Evolutionary conservation across 2,888 invertebrate genomes (phyloP).

Genomic region (Trimorus sp.): DNA sequence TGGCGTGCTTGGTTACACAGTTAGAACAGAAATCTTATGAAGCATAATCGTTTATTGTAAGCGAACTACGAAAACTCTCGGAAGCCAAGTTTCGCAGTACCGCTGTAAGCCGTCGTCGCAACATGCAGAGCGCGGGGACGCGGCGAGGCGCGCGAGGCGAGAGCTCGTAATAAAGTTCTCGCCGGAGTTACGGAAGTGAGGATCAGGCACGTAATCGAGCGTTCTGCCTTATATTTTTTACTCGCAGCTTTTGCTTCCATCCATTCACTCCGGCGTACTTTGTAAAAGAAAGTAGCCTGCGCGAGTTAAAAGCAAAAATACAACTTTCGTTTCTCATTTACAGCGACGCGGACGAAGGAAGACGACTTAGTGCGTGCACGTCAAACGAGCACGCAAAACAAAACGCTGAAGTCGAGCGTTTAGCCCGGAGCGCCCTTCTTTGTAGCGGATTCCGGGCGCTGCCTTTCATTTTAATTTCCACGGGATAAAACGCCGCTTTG

Average conservation of each 20-base stretch:
- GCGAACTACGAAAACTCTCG: slow-evolving; percentile 63
- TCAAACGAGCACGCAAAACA: slow-evolving; percentile 59
- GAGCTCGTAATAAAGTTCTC: slow-evolving; percentile 74
- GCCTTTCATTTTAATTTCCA: slow-evolving; percentile 56
- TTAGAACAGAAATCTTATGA: slow-evolving; percentile 62
- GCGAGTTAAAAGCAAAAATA: slow-evolving; percentile 65
- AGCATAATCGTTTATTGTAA: slow-evolving; percentile 65
- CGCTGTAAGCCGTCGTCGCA: slow-evolving; percentile 59
- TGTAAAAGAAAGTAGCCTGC: slow-evolving; percentile 59
- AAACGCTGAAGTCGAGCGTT: slow-evolving; percentile 48
- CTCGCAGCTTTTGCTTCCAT: slow-evolving; percentile 57
- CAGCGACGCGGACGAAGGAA: slow-evolving; percentile 64
- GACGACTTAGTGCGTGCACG: slow-evolving; percentile 67
- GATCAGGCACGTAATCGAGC: slow-evolving; percentile 73
- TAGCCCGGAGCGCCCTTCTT: slow-evolving; percentile 53
- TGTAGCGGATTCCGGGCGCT: slow-evolving; percentile 45
- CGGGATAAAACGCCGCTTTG: slow-evolving; percentile 50
- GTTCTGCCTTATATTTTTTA: slow-evolving; percentile 71
- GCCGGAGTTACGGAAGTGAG: slow-evolving; percentile 73
- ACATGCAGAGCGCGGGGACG: slow-evolving; percentile 56
- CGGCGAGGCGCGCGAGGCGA: slow-evolving; percentile 58
- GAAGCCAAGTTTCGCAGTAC: slow-evolving; percentile 62
- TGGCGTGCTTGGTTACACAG: slow-evolving; percentile 45
- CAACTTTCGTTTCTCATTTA: slow-evolving; percentile 74
- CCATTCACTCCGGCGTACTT: slow-evolving; percentile 54